Evolutionary conservation across 1,140 invertebrate species (phyloP).

Genomic region (Diorhabda elongata): DNA sequence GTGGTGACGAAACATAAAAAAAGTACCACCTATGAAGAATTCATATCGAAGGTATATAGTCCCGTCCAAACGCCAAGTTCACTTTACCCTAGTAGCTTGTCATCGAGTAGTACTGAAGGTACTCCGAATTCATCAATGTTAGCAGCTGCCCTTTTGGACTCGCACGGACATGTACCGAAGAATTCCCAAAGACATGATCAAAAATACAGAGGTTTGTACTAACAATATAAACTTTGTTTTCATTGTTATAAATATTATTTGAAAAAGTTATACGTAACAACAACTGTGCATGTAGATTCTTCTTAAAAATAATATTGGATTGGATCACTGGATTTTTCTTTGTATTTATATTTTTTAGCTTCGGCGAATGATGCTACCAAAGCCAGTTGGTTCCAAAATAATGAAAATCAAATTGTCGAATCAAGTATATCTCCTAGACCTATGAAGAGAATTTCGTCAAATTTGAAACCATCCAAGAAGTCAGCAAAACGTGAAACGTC

Average conservation of each 20-base stretch:
- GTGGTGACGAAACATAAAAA: conserved; percentile 87
- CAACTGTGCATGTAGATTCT: neutral
- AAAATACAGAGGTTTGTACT: conserved; percentile 40
- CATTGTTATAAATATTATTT: neutral
- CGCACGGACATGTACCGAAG: conserved; percentile 40
- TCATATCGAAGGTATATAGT: conserved; percentile 78
- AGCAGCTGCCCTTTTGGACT: conserved; percentile 53
- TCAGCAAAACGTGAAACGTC: conserved; percentile 41
- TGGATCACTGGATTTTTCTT: neutral
- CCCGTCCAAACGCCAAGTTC: conserved; percentile 61
- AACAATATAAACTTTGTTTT: conserved; percentile 8
- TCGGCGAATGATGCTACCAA: conserved; percentile 33
- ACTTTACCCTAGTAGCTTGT: conserved; percentile 45
- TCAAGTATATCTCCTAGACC: conserved; percentile 51
- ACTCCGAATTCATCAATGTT: conserved; percentile 45
- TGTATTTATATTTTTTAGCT: conserved; percentile 23
- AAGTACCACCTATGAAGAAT: conserved; percentile 88
- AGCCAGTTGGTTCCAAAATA: conserved; percentile 43
- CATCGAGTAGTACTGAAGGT: conserved; percentile 25
- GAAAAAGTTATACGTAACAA: neutral
- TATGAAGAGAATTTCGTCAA: conserved; percentile 49
- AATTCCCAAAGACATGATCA: conserved; percentile 37
- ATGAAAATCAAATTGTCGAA: conserved; percentile 40
- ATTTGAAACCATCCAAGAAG: conserved; percentile 48
- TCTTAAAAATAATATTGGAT: no score